Conservation (phyloP, 2,888 invertebrate genomes). For the Ophonus ardosiacus region DNA sequence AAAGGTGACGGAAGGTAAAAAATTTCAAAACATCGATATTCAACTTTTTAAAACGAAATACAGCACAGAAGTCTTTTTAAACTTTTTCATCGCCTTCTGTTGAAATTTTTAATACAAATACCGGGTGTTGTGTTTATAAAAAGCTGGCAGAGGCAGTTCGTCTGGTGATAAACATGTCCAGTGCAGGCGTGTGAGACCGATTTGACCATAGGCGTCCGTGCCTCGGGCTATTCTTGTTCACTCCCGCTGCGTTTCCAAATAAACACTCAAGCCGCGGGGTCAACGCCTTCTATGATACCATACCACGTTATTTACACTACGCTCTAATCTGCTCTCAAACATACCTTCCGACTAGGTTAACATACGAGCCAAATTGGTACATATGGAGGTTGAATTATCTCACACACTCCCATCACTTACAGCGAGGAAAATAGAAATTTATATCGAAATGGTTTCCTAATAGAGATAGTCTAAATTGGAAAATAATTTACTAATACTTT, state of each 20-base stretch:
- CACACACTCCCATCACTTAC: constrained; percentile 3
- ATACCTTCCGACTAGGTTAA: constrained; percentile 25
- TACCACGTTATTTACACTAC: constrained; percentile 25
- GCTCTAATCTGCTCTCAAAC: constrained; percentile 7
- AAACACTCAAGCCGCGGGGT: constrained; percentile 45
- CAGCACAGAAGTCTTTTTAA: too few species aligned
- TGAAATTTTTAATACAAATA: constrained; percentile 4
- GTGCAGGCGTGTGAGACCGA: constrained; percentile 10
- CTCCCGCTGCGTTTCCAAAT: constrained; percentile 54
- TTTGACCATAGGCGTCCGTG: constrained; percentile 42
- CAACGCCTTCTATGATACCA: constrained; percentile 45
- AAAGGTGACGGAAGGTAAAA: too few species aligned
- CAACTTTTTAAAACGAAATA: too few species aligned
- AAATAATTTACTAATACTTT: background rate
- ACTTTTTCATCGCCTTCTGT: background rate
- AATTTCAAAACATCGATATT: too few species aligned
- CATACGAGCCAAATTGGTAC: constrained; percentile 4
- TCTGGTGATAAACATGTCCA: constrained; percentile 28
- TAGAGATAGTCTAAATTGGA: background rate
- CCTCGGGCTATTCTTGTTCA: constrained; percentile 35
- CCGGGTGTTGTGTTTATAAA: constrained; percentile 21
- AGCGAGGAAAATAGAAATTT: background rate
- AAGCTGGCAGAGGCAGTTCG: background rate
- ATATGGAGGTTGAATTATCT: background rate
- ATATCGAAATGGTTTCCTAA: background rate